Conservation (phyloP, 2,888 invertebrate genomes). For the Cerastoderma edule region DNA sequence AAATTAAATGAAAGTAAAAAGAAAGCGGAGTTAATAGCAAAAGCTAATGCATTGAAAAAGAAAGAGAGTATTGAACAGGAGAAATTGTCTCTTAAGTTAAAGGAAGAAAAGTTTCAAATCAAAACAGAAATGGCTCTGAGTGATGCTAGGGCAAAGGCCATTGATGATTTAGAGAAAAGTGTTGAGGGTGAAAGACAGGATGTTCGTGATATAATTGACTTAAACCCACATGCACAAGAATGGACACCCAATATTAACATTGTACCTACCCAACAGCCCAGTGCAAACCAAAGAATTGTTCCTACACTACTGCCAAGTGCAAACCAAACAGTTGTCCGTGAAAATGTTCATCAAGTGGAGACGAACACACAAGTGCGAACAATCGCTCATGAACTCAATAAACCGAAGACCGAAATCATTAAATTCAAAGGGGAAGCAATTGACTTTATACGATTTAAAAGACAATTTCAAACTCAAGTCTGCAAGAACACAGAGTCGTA, state of each 20-base stretch:
- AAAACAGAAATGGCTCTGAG: conserved; percentile 12
- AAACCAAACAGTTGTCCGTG: background rate
- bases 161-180: conserved; percentile 7
- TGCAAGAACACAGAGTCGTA: too few relatives aligned
- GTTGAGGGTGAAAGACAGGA: background rate
- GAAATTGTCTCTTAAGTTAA: conserved; percentile 4
- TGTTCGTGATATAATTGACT: too few relatives aligned
- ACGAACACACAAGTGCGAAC: background rate
- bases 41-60: conserved; percentile 4
- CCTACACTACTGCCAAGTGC: background rate
- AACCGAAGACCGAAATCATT: conserved; percentile 5
- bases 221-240: too few relatives aligned
- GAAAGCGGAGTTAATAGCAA: conserved; percentile 17
- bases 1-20: conserved; percentile 2
- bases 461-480: too few relatives aligned
- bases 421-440: too few relatives aligned
- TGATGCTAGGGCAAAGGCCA: conserved; percentile 2
- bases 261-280: background rate
- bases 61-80: conserved; percentile 5
- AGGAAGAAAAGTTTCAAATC: conserved; percentile 17
- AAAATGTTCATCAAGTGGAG: background rate
- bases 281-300: background rate
- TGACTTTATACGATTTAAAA: too few relatives aligned
- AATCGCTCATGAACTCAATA: background rate
- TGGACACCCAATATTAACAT: background rate